A percentile compares a stretch with the other conserved stretches of the same genome.
phyloP scores from a whole-genome alignment of 2,888 invertebrate species.

The Nomada flava region DNA sequence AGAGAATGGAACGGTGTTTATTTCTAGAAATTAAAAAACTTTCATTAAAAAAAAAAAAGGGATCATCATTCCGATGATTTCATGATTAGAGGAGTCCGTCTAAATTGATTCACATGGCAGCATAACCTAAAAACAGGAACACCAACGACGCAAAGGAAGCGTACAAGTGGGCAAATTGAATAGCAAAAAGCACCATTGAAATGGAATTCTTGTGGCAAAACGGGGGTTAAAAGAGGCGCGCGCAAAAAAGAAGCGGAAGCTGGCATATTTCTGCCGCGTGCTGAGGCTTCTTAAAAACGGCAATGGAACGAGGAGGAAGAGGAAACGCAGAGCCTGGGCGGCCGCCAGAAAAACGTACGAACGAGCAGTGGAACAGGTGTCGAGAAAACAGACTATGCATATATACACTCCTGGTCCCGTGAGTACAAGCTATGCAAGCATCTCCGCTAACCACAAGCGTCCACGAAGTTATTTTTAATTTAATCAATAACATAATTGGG shows the following conservation, averaged over 20 bases:
- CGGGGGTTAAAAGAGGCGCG: neutral
- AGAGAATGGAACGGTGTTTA: no score
- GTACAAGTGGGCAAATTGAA: no score
- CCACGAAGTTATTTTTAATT: no score
- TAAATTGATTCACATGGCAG: no score
- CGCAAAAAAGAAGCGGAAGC: conserved; percentile 2
- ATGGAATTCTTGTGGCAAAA: neutral
- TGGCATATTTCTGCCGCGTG: neutral
- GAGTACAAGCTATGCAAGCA: neutral
- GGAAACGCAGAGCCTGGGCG: conserved; percentile 18
- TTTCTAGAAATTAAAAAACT: no score
- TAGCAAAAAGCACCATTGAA: conserved; percentile 1
- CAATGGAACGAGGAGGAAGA: neutral
- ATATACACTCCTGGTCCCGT: no score
- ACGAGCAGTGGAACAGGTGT: conserved; percentile 38
- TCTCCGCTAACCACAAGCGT: no score
- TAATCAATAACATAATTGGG: no score
- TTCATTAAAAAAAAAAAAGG: neutral
- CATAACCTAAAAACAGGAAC: conserved; percentile 14
- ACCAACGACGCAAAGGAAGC: neutral
- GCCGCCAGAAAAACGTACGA: conserved; percentile 38
- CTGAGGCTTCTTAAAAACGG: conserved; percentile 5
- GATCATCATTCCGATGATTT: no score
- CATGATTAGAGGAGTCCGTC: neutral
- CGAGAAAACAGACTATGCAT: conserved; percentile 1